phyloP scores from a whole-genome alignment of 2,888 invertebrate genomes.

The Bellardia pandia region DNA sequence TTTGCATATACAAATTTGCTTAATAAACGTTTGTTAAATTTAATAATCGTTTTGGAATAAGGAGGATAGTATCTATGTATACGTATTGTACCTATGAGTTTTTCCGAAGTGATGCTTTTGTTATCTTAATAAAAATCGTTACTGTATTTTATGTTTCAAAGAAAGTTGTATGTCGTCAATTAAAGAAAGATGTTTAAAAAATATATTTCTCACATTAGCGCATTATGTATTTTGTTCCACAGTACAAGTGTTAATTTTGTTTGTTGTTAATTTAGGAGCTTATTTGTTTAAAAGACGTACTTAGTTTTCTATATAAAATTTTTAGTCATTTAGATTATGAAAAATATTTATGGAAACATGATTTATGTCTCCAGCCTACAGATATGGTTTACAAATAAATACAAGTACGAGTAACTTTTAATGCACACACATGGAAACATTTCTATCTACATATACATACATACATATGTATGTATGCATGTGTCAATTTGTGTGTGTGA shows the following conservation, averaged over 20 bases:
- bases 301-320: constrained; percentile 43
- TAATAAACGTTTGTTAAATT: no score
- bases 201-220: no score
- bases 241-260: constrained; percentile 47
- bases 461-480: no score
- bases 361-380: constrained; percentile 72
- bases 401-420: constrained; percentile 46
- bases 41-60: no score
- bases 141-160: no score
- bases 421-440: background rate
- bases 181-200: background rate
- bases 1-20: no score
- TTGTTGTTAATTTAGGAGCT: constrained; percentile 71
- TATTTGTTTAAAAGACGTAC: constrained; percentile 82
- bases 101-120: no score
- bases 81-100: no score
- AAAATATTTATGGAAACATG: constrained; percentile 75
- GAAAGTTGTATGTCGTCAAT: no score
- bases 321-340: constrained; percentile 72
- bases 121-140: no score
- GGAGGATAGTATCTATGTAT: no score
- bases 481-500: background rate
- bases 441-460: no score
- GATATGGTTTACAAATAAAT: constrained; percentile 64
- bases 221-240: constrained; percentile 15